A percentile compares a stretch with the other conserved stretches of the same genome.
phyloP scores from a whole-genome alignment of 1,140 invertebrate species.

The Magallana ariakensis region DNA sequence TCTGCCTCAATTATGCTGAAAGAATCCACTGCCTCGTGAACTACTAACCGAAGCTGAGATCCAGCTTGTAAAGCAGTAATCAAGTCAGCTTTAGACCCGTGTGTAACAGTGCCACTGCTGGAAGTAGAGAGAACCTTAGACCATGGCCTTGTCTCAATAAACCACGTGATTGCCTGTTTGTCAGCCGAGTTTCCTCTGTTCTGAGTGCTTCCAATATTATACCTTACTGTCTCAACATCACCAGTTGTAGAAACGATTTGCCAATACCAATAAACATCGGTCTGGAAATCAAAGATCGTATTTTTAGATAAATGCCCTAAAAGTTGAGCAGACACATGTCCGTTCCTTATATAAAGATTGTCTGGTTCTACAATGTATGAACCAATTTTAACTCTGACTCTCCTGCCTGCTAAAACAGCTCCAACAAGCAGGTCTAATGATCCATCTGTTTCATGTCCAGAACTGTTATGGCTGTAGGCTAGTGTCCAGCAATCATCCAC shows the following conservation, averaged over 20 bases:
- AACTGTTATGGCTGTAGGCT: slow-evolving; percentile 21
- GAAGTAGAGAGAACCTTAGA: slow-evolving; percentile 16
- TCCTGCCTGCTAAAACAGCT: slow-evolving; percentile 27
- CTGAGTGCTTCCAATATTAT: background rate
- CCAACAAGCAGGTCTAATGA: slow-evolving; percentile 16
- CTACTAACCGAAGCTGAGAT: slow-evolving; percentile 15
- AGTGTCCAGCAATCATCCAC: slow-evolving; percentile 43
- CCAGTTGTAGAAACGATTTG: slow-evolving; percentile 33
- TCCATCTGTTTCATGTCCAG: slow-evolving; percentile 1
- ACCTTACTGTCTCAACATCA: slow-evolving; percentile 36
- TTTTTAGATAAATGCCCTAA: slow-evolving; percentile 43
- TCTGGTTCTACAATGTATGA: slow-evolving; percentile 34
- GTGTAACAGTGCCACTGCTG: background rate
- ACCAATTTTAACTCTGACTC: slow-evolving; percentile 23
- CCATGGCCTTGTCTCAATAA: slow-evolving; percentile 46
- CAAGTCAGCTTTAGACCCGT: slow-evolving; percentile 34
- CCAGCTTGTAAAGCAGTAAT: slow-evolving; percentile 2
- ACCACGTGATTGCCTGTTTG: slow-evolving; percentile 23
- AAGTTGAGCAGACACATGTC: slow-evolving; percentile 32
- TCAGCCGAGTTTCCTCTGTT: background rate
- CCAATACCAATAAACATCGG: slow-evolving; percentile 48
- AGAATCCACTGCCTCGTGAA: slow-evolving; percentile 9
- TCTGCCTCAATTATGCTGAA: slow-evolving; percentile 37
- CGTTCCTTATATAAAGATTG: background rate
- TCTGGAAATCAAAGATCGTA: background rate